Base-by-base conservation (phyloP, 2,113 vertebrate genomes). In the Callocephalon fimbriatum region DNA sequence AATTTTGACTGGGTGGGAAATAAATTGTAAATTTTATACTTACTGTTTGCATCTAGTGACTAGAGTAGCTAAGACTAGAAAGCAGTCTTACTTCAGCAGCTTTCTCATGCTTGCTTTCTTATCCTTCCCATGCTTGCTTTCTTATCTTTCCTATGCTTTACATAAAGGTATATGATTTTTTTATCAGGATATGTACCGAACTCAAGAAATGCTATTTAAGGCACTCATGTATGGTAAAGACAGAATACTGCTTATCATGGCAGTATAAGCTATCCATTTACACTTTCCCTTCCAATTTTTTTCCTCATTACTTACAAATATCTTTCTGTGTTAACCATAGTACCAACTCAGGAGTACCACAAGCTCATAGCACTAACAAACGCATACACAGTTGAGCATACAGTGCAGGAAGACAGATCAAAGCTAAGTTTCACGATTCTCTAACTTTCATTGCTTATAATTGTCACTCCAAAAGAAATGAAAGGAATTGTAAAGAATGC, bases 331-430 rank as follows among this genome's bases (percentile, higher is more conserved):
- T 48, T 72, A 81, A 81, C 19, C 48, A 38, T 44, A 76, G 14
- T 48, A 86, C 13, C 38, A 84, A 44, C 51, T 84, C 35, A 71
- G 47, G 47, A 92, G 58, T 42, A 77, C 8, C 8, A 14, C 51
- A 61, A 15, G 63, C 51, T 75, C 25, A 27, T 10, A 68, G 65
- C 35, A 75, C 76, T 84, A 91, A 67, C 15, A 92, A 92, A 88
- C 54, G 84, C 38, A 77, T n/a, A 58, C 9, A 44, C 26, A 88
- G 53, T 37, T 37, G 8, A 83, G 75, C 22, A 25, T 54, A 51
- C 62, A 37, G 82, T 90, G 56, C 53, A 86, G 77, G 65, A 94
- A 93, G 68, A 92, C 47, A 90, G 70, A 86, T 47, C 26, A 89
- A 75, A 95, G 35, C 45, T 94, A 78, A 54, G 15, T 78, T 35